A percentile compares a stretch with the other conserved stretches of the same genome.
Conservation (phyloP, 2,113 vertebrate species). For the Melanerpes formicivorus region DNA sequence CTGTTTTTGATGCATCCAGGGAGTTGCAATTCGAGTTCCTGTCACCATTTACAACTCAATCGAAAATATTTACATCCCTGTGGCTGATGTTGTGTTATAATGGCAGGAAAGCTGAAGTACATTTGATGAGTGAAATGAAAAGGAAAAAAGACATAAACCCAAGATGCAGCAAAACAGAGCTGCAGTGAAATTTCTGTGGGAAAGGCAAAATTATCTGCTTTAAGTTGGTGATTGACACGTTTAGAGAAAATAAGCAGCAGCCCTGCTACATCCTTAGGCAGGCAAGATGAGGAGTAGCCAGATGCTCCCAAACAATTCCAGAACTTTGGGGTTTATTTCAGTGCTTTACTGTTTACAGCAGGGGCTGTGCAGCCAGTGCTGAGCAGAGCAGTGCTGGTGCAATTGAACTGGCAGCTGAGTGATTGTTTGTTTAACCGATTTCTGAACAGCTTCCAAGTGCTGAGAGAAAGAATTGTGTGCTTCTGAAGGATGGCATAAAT, state of each 20-base stretch:
- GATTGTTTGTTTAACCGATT: slow-evolving; percentile 28
- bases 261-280: neutral
- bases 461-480: neutral
- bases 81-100: neutral
- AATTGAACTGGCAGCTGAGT: slow-evolving; percentile 27
- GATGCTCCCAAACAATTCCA: neutral
- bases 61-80: neutral
- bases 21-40: neutral
- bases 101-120: neutral
- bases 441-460: slow-evolving; percentile 12
- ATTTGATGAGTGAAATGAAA: neutral
- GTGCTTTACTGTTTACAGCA: neutral
- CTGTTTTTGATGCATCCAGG: neutral
- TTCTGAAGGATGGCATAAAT: slow-evolving; percentile 2
- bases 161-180: neutral
- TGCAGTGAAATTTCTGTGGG: neutral
- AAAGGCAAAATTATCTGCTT: neutral
- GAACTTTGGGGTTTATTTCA: neutral
- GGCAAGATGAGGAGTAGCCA: neutral
- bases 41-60: neutral
- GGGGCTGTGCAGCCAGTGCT: neutral
- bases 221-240: neutral
- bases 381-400: neutral
- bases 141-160: neutral
- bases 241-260: neutral